Base-by-base conservation (phyloP, 1,140 invertebrate species). In the Hirudo medicinalis region DNA sequence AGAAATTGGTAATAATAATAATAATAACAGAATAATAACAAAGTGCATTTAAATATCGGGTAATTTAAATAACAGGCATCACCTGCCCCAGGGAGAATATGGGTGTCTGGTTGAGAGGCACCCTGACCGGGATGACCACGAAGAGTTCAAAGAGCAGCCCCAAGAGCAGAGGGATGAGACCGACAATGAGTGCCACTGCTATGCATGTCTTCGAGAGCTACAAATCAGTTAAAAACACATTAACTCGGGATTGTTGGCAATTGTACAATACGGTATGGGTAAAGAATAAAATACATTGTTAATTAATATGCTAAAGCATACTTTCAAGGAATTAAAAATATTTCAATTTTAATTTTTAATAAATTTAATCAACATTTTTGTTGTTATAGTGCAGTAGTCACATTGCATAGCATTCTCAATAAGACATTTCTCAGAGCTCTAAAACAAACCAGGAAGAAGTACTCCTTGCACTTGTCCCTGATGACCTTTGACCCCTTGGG, bases 21-120 rank as follows among this genome's bases (percentile, higher is more conserved):
- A 49, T 2, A 49, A 32, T 0, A 63, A 63, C 13, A 32, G 19
- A 49, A 32, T 13, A 63, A 63, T 27, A 32, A 63, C 1, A 63
- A 63, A 13, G 25, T 63, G 32, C 15, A 9, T 32, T 27, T 20
- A 15, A 20, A 63, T 8, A 27, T 13, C 15, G 69, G 15, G 53
- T 15, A 3, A 71, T 25, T 9, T 43, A 15, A 19, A 27, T 20
- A 0, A 29, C 2, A 5, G 36, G 71, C 78, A n/a, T 72, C 77
- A 85, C 84, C 82, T 86, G 85, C 82, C 83, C 86, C 15, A 95
- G 87, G 79, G 95, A 97, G 68, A 94, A 86, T 9, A 98, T 88
- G 0, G 95, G 94, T 22, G 92, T 93, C 81, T 98, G 94, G 76
- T 92, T 88, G 4, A 97, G 81, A 0, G 92, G 91, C 15, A 97